Evolutionary conservation across 2,113 vertebrate genomes (phyloP).

Genomic region (Anarrhichthys ocellatus): DNA sequence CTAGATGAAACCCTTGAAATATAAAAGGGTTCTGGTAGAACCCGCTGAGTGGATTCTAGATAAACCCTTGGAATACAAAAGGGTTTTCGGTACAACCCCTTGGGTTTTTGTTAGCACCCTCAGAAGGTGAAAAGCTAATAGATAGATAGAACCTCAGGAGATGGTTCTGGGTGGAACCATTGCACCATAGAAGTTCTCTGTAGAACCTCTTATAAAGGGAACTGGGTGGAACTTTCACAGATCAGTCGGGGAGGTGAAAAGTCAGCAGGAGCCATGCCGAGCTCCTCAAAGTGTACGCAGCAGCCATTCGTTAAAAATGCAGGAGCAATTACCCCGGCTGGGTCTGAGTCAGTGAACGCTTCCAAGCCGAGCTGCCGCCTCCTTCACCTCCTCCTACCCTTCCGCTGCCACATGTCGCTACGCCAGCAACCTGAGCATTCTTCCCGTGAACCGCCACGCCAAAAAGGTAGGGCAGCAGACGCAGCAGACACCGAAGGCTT

Average conservation of each 20-base stretch:
- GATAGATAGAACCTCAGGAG: not conserved
- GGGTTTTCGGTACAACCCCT: not conserved
- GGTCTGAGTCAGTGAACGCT: slow-evolving; percentile 69
- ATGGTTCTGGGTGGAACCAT: not conserved
- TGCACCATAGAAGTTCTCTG: not conserved
- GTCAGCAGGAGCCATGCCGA: slow-evolving; percentile 42
- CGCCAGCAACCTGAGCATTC: slow-evolving; percentile 66
- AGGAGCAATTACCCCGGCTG: slow-evolving; percentile 76
- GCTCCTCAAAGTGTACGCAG: slow-evolving; percentile 66
- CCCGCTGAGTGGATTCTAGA: not conserved
- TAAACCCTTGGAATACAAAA: not conserved
- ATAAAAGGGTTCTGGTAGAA: not conserved
- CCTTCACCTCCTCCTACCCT: slow-evolving; percentile 25
- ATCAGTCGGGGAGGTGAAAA: slow-evolving; percentile 35
- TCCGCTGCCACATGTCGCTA: slow-evolving; percentile 21
- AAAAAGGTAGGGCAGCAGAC: slow-evolving; percentile 58
- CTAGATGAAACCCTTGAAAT: not conserved
- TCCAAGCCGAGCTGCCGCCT: slow-evolving; percentile 40
- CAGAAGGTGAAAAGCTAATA: not conserved
- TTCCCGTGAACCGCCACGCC: slow-evolving; percentile 44
- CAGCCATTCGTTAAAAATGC: slow-evolving; percentile 79
- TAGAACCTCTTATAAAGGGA: not conserved
- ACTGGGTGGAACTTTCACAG: not conserved
- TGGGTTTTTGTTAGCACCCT: not conserved
- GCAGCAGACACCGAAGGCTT: slow-evolving; percentile 63